phyloP scores from a whole-genome alignment of 2,797 vertebrate genomes.

The Hafferia zeledoni region DNA sequence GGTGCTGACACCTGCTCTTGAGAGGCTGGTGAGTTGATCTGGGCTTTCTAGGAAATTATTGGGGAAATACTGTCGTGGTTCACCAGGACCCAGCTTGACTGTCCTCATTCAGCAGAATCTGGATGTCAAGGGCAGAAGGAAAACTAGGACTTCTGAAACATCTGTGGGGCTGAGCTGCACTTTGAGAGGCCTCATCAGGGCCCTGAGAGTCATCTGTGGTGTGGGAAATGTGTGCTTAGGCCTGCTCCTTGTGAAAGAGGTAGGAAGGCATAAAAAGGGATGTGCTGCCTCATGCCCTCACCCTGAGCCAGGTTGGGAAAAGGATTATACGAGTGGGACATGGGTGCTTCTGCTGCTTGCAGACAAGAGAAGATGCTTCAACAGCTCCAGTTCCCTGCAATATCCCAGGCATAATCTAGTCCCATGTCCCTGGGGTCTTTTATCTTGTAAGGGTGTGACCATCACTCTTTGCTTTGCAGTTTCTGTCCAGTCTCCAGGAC shows the following conservation, averaged over 20 bases:
- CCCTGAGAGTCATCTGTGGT: neutral
- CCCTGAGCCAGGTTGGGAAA: neutral
- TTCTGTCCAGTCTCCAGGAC: constrained; percentile 82
- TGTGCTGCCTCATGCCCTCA: neutral
- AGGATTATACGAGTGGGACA: neutral
- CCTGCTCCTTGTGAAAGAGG: neutral
- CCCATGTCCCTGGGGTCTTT: neutral
- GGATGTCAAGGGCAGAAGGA: neutral
- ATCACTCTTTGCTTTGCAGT: constrained; percentile 73
- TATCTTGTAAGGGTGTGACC: neutral
- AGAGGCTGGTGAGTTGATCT: constrained; percentile 80
- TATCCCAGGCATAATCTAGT: neutral
- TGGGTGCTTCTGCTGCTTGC: neutral
- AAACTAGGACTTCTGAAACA: neutral
- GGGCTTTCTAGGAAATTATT: neutral
- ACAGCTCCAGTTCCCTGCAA: neutral
- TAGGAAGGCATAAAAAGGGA: neutral
- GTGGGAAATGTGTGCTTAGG: neutral
- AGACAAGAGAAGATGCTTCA: neutral
- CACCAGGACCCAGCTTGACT: neutral
- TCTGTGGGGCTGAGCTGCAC: neutral
- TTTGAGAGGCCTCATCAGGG: accelerated
- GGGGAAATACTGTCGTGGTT: neutral
- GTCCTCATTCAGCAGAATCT: neutral
- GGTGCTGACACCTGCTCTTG: constrained; percentile 82